Evolutionary conservation across 2,888 invertebrate genomes (phyloP), one percentile per base, ranked within the genome.

Genomic region (Invenusta paracnida): DNA sequence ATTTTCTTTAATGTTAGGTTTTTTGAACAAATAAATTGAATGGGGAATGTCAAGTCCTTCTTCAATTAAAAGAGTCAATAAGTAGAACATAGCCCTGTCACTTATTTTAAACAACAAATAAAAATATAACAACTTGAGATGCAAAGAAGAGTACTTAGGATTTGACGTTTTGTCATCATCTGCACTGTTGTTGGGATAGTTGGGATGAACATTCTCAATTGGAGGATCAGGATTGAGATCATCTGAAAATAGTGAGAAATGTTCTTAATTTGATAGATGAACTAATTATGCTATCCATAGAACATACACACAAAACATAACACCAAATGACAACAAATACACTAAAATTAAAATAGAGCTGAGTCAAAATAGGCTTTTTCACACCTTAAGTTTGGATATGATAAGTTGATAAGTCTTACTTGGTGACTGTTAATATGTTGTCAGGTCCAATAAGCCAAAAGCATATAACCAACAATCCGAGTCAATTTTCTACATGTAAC

Each of bases 101-200:
- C 25, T 27, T 79, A 79, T 79, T 29, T 29, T 79, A 29, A 79
- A 79, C 79, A 79, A 29, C n/a, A 79, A 29, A 29, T 79, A 79
- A 27, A 79, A 29, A 79, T 79, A 79, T 29, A 79, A 79, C 11
- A 79, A 29, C 79, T 79, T 79, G 5, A 79, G 29, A 79, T 79
- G 79, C 23, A 79, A 29, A 79, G 2, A 11, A 29, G 79, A 79
- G 79, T 27, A 79, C 79, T 79, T 79, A 5, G 79, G 79, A 88
- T 48, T 48, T 48, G 48, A 17, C 48, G 17, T 11, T 48, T 48
- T 48, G 48, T 48, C 48, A 48, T 48, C 48, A 48, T 48, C 48
- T 48, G 5, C 48, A 48, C 17, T 48, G 48, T 48, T 48, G 5
- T 11, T 48, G 48, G 48, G 5, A 48, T 17, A 48, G 48, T 48